Conservation (phyloP, 2,797 vertebrate genomes). For the Mormyrops boulengeri region DNA sequence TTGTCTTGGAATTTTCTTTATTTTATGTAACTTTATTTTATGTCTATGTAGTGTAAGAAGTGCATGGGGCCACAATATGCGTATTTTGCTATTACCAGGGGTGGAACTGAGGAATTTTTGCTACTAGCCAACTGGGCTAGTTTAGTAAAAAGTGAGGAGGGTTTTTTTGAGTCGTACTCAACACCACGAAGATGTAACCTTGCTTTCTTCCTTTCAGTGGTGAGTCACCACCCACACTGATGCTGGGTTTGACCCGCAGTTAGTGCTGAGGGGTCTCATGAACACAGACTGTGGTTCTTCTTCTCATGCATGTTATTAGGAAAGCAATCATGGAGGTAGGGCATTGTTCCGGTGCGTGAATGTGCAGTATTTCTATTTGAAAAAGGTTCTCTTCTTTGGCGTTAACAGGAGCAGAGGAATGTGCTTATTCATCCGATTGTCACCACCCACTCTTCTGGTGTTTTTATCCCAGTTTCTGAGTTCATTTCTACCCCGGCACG, state of each 20-base stretch:
- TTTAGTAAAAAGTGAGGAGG: slow-evolving; percentile 1
- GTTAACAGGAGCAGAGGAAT: not conserved
- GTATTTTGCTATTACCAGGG: not conserved
- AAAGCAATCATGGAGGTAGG: not conserved
- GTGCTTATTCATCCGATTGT: not conserved
- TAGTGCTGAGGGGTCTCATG: not conserved
- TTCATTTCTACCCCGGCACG: not conserved
- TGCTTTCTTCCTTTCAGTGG: not conserved
- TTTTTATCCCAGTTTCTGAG: not conserved
- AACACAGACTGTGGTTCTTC: not conserved
- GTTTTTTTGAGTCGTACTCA: not conserved
- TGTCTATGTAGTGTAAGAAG: not conserved
- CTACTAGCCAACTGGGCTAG: not conserved
- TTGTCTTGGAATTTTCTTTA: not conserved
- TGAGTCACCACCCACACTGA: slow-evolving; percentile 5
- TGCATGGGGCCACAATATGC: not conserved
- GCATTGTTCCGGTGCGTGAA: not conserved
- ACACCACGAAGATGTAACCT: not conserved
- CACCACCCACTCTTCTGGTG: not conserved
- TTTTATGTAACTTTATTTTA: not conserved
- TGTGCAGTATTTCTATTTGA: not conserved
- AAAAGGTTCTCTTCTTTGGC: not conserved
- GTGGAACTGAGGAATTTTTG: not conserved
- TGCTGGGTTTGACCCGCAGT: not conserved
- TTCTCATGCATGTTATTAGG: not conserved